Base-by-base conservation (phyloP, 2,888 invertebrate species). In the Nesidiocoris tenuis region DNA sequence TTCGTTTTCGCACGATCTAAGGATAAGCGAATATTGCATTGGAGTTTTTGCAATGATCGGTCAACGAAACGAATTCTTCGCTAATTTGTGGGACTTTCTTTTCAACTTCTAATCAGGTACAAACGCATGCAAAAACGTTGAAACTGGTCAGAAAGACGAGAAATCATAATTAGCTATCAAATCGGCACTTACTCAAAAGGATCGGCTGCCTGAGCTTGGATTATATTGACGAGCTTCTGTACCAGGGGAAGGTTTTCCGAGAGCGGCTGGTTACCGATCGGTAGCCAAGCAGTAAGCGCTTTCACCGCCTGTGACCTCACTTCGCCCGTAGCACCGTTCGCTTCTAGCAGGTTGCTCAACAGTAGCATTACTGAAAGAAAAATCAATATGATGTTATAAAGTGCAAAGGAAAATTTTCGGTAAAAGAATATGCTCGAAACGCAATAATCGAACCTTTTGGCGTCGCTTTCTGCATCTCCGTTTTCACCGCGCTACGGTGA, bases 251-350 rank as follows among this genome's bases (percentile, higher is more conserved):
- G 78, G 76, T 80, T 81, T 21, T 81, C 79, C 1, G 80, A 78
- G 16, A 82, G 77, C 19, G 81, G 80, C n/a, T 65, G 64, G 21
- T 59, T 79, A 0, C 85, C 88, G 80, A 88, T 84, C 79, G 88
- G 88, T 25, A 90, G 86, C 91, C 91, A 91, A 65, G 87, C 85
- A 55, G 85, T 85, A 12, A 86, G 85, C 81, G 88, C 88, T 80
- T 86, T 85, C 1, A 86, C 85, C 1, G 88, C 87, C 78, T 87
- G 86, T 19, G 75, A 74, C 61, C 77, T 79, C 75, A 80, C 76
- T 64, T 78, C 76, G 65, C 80, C 79, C 57, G 76, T 80, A 61
- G 55, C 57, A 3, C 80, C 79, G 61, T 76, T 80, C 65, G 16
- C 19, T 7, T 67, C 65, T 56, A 80, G 78, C 19, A 80, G 75